Conservation (phyloP, 2,797 vertebrate genomes). For the Phrynocephalus forsythii region DNA sequence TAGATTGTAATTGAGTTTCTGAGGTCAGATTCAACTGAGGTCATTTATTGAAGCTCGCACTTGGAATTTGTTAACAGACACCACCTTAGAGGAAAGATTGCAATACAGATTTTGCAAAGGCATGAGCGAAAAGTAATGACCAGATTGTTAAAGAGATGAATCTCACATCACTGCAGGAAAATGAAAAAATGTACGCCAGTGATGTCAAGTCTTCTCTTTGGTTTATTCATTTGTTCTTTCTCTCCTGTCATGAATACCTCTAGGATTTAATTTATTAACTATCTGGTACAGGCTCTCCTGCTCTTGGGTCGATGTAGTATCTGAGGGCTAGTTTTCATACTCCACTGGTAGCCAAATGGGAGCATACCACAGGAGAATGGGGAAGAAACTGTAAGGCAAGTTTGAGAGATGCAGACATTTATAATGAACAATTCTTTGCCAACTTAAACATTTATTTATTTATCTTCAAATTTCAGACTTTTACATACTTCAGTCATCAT, state of each 20-base stretch:
- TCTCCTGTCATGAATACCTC: neutral
- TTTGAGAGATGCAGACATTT: too few relatives aligned
- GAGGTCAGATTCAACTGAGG: conserved; percentile 45
- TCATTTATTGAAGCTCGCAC: conserved; percentile 37
- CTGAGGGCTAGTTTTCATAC: neutral
- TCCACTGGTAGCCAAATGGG: neutral
- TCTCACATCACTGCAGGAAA: neutral
- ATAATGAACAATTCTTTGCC: too few relatives aligned
- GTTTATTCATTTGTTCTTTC: neutral
- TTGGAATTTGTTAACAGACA: conserved; percentile 21
- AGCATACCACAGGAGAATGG: too few relatives aligned
- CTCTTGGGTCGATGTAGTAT: neutral
- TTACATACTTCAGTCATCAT: too few relatives aligned
- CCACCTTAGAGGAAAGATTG: conserved; percentile 39
- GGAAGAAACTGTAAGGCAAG: too few relatives aligned
- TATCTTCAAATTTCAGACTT: too few relatives aligned
- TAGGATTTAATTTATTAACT: neutral
- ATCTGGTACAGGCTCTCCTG: neutral
- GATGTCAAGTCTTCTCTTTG: neutral
- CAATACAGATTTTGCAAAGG: conserved; percentile 48
- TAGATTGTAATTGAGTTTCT: conserved; percentile 46
- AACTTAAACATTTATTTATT: too few relatives aligned
- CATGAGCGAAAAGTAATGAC: conserved; percentile 3
- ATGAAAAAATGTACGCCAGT: neutral
- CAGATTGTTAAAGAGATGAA: conserved; percentile 29